These are phyloP conservation scores for Drosophila truncata DNA, from an alignment of 1,140 invertebrate genomes.

Conservation along the genomic window DNA sequence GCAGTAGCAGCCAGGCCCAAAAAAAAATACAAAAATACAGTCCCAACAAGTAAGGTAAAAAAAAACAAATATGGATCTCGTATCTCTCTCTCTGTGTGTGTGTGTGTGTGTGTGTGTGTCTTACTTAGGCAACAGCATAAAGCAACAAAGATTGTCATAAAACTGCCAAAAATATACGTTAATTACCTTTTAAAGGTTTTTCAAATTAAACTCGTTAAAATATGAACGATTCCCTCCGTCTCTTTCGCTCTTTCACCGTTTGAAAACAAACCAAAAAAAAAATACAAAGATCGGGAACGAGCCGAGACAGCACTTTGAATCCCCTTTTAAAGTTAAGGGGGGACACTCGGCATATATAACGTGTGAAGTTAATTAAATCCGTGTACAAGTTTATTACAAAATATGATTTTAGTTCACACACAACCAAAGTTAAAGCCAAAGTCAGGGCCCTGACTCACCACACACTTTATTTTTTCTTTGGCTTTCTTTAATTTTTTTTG, in stretches of 20 bases:
- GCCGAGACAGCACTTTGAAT: constrained; percentile 5
- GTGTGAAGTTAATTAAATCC: constrained; percentile 82
- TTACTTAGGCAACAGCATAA: constrained; percentile 55
- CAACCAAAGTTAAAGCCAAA: constrained; percentile 12
- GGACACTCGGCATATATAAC: constrained; percentile 50
- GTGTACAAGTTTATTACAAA: constrained; percentile 81
- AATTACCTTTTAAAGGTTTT: constrained; percentile 84
- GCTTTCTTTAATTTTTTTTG: constrained; percentile 14
- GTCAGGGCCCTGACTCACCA: constrained; percentile 32
- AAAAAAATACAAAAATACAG: background rate
- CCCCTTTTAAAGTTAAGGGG: background rate
- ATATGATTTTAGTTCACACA: constrained; percentile 79
- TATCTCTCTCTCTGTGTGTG: constrained; percentile 28
- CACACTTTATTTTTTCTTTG: constrained; percentile 2
- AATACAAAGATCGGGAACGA: constrained; percentile 37
- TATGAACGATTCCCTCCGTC: constrained; percentile 45
- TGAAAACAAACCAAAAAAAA: constrained; percentile 20
- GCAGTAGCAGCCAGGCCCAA: constrained; percentile 13
- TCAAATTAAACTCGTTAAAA: constrained; percentile 84
- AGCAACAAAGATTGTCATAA: constrained; percentile 70
- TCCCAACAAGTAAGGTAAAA: constrained; percentile 37
- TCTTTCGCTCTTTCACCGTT: constrained; percentile 35
- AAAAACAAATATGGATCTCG: constrained; percentile 66
- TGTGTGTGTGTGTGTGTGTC: constrained; percentile 13
- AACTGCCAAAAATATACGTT: constrained; percentile 84